Base-by-base conservation (phyloP, 2,797 vertebrate species). In the Chloroceryle amazona region DNA sequence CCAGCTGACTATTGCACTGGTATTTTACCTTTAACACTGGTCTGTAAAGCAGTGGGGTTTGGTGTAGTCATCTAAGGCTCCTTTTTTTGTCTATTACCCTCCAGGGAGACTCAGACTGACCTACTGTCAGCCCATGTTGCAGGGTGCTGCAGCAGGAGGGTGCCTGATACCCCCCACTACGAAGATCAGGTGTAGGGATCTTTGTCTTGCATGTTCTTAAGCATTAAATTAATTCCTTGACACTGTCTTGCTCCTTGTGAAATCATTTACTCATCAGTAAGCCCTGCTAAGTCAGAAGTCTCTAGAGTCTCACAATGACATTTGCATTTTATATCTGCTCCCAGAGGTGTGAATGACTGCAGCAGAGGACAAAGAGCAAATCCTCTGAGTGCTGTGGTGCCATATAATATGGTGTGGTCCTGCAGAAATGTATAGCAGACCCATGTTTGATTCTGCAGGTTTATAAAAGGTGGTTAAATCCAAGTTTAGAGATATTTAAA, bases 201-300 rank as follows among this genome's bases (percentile, higher is more conserved):
- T 70, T 81, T 65, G 31, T 73, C 55, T 84, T 26, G 2, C 18
- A 7, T 79, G 60, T 87, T 89, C 81, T 82, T 97, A 87, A 80
- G 83, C 78, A 92, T 89, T 82, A 90, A 84, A 94, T 93, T 84
- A 81, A 93, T 85, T 97, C 33, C 39, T 79, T 95, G 93, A 58
- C 19, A 17, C 67, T 80, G 76, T 70, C 83, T 70, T 93, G 55
- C 63, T 93, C 74, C 81, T 54, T 84, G 60, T 93, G 95, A 95
- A 96, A 93, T 96, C 55, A 76, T 94, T 96, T 93, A 94, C 93
- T 93, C 89, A 41, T 86, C 94, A 92, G 93, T 87, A 96, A 96
- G 72, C 63, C 81, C 55, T 0, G 0, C 63, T 70, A 93, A 76
- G 63, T 68, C 70, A 80, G 78, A 93, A 81, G 67, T 76, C 86